Base-by-base conservation (phyloP, 2,888 invertebrate genomes). In the Ariolimax columbianus region DNA sequence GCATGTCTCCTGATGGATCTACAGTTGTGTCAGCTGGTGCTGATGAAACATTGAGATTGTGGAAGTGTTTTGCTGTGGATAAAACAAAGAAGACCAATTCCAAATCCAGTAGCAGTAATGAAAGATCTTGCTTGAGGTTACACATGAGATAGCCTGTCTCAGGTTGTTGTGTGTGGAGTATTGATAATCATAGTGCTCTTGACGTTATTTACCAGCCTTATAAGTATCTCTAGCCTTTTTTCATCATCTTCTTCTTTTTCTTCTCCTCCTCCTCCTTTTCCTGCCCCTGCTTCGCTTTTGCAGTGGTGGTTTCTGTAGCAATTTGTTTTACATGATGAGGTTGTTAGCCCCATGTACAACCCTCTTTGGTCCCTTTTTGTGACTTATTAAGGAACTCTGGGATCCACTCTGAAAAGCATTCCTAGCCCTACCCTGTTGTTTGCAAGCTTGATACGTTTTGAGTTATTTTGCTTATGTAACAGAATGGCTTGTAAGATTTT, bases 11-110 rank as follows among this genome's bases (percentile, higher is more conserved):
- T 0, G 98, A 99, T 94, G 98, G 98, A 23, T 96, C 96, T 80
- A 97, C 97, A 0, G 97, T 99, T 0, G 96, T 98, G 38, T 98
- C 98, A 63, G 98, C 98, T 1, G 98, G 98, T 82, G 98, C 98
- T 0, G 99, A 99, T 93, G 99, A 99, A 94, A 98, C 99, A 0
- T 95, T 99, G 47, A 95, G 99, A 84, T 94, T 99, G 55, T 99
- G 99, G 99, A 98, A 98, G 93, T 98, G 98, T 93, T 99, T 99
- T 94, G 90, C 89, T 23, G 88, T 91, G 9, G 92, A 92, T 81
- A 89, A 90, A 43, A 92, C 91, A 82, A 92, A 92, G 85, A 92
- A 91, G 82, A 88, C 89, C 55, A 88, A 90, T 40, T 87, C 90
- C 55, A 90, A 90, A 88, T 88, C 90, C 0, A 87, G 87, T 3